Evolutionary conservation across 2,113 vertebrate genomes (phyloP), one percentile per base, ranked within the genome.

Genomic region (Amblyopsis rosae): DNA sequence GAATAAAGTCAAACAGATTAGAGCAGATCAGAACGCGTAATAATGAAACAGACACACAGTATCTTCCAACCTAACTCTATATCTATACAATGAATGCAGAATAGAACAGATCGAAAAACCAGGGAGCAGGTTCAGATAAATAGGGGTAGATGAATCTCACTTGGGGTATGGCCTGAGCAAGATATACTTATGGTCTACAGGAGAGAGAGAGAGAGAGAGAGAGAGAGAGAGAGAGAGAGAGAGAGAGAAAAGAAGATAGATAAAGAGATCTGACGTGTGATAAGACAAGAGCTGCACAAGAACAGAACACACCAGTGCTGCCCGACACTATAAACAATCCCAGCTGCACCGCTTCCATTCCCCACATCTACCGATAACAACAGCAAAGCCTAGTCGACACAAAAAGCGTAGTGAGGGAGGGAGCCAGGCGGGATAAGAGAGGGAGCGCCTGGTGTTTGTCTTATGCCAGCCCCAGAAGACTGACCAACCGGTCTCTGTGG

Each of bases 301-400:
- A 84, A 53, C 54, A 46, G 70, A 68, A 32, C 17, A 17, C n/a
- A 11, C 13, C 49, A 15, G 49, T 4, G 70, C 82, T 55, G 83
- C 76, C 81, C 83, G 84, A 86, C 81, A 86, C 78, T 79, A 86
- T 79, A 88, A 88, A 86, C 82, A 69, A 72, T 81, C 49, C 74
- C 87, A 87, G 89, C 84, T 88, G 84, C 75, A 73, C 80, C 73
- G 76, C 80, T 76, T 79, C 71, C 74, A n/a, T 56, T 19, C 15
- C 54, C 54, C 54, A 56, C 73, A 82, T 85, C 70, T 80, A 71
- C 80, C 78, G 89, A 91, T 88, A 91, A 78, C 65, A 41, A 10
- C 33, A 72, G 56, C 13, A 76, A 68, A 32, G 32, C 10, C 57
- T 11, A 17, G 33, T 33, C 8, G 33, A 59, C 13, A 35, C 13